Conservation (phyloP, 1,140 invertebrate species). For the Heterodera carotae region DNA sequence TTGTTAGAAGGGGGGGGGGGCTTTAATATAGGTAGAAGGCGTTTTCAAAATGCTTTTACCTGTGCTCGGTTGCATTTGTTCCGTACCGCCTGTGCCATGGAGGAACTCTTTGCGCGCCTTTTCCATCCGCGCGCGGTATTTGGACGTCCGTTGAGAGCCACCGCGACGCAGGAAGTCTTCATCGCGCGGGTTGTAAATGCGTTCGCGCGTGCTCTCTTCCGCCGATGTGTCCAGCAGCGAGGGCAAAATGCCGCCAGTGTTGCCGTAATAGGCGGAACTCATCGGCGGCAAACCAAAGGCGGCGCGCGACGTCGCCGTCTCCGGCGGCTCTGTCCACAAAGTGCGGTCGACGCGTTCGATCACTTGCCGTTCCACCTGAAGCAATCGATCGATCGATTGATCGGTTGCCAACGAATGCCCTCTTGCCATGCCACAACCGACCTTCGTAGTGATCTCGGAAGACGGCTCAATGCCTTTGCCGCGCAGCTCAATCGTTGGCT, state of each 20-base stretch:
- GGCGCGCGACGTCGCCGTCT: constrained; percentile 34
- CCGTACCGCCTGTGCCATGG: constrained; percentile 21
- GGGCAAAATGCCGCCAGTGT: constrained; percentile 20
- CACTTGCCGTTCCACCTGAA: constrained; percentile 55
- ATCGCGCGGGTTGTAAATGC: constrained; percentile 54
- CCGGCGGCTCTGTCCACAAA: constrained; percentile 56
- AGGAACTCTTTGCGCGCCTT: constrained; percentile 58
- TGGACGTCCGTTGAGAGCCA: constrained; percentile 48
- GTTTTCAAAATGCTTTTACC: constrained; percentile 5
- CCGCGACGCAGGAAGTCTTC: constrained; percentile 50
- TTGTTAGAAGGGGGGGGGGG: too few species aligned
- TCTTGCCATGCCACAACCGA: too few species aligned
- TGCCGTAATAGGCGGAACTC: constrained; percentile 16
- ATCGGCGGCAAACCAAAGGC: constrained; percentile 19
- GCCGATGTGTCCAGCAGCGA: constrained; percentile 31
- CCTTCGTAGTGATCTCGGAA: constrained; percentile 60
- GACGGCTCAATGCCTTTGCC: constrained; percentile 26
- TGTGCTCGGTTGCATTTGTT: constrained; percentile 3
- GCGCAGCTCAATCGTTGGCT: constrained; percentile 25
- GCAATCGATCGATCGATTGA: too few species aligned
- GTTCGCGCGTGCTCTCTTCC: constrained; percentile 35
- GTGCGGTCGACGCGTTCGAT: constrained; percentile 64
- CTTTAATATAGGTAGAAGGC: too few species aligned
- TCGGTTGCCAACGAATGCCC: too few species aligned
- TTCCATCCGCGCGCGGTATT: constrained; percentile 57